Evolutionary conservation across 2,113 vertebrate genomes (phyloP), one percentile per base, ranked within the genome.

Genomic region (Struthio camelus): DNA sequence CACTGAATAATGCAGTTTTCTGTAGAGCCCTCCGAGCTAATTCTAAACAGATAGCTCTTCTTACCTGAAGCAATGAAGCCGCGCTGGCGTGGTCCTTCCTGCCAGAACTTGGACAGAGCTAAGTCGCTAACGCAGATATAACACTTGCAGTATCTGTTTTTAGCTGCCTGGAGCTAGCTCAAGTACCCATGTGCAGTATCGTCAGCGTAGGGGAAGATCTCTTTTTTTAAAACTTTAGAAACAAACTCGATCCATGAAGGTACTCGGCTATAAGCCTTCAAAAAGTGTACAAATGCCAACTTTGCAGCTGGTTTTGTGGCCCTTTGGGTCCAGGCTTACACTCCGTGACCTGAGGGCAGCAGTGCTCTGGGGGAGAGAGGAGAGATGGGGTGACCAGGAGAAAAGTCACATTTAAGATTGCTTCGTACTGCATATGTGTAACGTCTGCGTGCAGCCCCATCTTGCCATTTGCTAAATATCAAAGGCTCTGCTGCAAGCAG

Each of bases 1-100:
- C 22, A 30, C 15, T 80, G 77, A 91, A 79, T 81, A 89, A 89
- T 27, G 59, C 4, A 71, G 59, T 87, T 75, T 84, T 75, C 24
- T 14, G 3, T 51, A 75, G 46, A 62, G 11, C 14, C 18, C 34
- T 71, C 1, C 0, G 36, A 28, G 25, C 27, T 84, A 36, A 71
- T 71, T 54, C 64, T 88, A 64, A 58, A 46, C 2, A 2, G 50
- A 70, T 15, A 48, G 4, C 9, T 67, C 24, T 71, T 89, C 42
- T 27, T 54, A 64, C 72, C 59, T 14, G 23, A 28, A 73, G 28
- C 11, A 83, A 18, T 2, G 51, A n/a, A 18, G 25, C 38, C 80
- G 79, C 83, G 30, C 9, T 87, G 38, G 3, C 34, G 36, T 44
- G 17, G 14, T 56, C 19, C 34, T 77, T 88, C 58, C 44, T 23